Percentiles rank a stretch among this genome's conserved stretches.
Evolutionary conservation across 2,888 invertebrate genomes (phyloP).

Genomic region (Pseudococcus viburni): DNA sequence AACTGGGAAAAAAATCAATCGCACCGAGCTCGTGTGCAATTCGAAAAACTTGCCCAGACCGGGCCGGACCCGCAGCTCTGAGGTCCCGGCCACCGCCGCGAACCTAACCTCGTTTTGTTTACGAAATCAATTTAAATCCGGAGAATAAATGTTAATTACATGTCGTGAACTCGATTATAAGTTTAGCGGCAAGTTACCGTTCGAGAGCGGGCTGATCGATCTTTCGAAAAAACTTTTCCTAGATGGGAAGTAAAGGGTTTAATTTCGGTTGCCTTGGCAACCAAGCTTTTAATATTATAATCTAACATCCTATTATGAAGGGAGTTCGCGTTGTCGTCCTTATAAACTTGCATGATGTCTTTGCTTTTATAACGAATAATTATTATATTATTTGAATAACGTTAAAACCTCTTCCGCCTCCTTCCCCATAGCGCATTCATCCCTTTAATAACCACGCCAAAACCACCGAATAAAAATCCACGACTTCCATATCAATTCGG

Average conservation of each 20-base stretch:
- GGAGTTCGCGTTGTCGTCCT: slow-evolving; percentile 56
- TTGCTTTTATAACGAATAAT: slow-evolving; percentile 36
- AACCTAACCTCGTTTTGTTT: slow-evolving; percentile 45
- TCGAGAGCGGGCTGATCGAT: slow-evolving; percentile 63
- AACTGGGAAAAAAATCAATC: background rate
- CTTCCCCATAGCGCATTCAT: background rate
- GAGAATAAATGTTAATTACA: slow-evolving; percentile 59
- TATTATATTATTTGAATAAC: slow-evolving; percentile 46
- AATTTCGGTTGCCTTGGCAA: slow-evolving; percentile 63
- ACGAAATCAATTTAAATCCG: slow-evolving; percentile 55
- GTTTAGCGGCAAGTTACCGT: slow-evolving; percentile 56
- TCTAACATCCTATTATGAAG: slow-evolving; percentile 64
- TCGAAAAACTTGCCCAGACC: background rate
- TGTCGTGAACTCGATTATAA: slow-evolving; percentile 60
- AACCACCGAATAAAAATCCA: background rate
- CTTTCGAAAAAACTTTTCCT: slow-evolving; percentile 59
- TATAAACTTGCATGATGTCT: slow-evolving; percentile 51
- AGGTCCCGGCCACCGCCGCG: background rate
- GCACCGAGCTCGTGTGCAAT: background rate
- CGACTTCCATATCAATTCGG: background rate
- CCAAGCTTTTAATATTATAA: slow-evolving; percentile 66
- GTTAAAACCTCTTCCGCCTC: background rate
- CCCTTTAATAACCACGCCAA: background rate
- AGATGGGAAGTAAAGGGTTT: slow-evolving; percentile 63
- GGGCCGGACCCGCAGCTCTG: background rate